A percentile compares a stretch with the other conserved stretches of the same genome.
Evolutionary conservation across 2,797 vertebrate species (phyloP).

Genomic region (Crenichthys baileyi): DNA sequence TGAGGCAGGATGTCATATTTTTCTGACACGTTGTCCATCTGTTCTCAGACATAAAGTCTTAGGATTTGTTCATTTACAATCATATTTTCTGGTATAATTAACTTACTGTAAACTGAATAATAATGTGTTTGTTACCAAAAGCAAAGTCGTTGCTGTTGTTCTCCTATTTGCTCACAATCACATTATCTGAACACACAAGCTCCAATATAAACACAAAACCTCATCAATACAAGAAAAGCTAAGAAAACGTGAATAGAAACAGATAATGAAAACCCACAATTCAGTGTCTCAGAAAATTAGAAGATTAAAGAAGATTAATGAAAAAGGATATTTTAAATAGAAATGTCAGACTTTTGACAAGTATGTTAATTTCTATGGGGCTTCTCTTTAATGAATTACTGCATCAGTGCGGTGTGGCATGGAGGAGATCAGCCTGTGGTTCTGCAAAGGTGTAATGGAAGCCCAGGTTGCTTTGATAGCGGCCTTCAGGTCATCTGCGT

Average conservation of each 20-base stretch:
- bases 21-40: not conserved
- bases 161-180: not conserved
- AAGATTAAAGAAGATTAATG: not conserved
- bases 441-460: too few species aligned
- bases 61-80: not conserved
- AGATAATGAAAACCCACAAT: not conserved
- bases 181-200: too few species aligned
- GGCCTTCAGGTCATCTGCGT: too few species aligned
- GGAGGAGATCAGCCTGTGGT: too few species aligned
- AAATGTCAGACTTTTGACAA: not conserved
- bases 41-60: not conserved
- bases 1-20: conserved; percentile 7
- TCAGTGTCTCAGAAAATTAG: not conserved
- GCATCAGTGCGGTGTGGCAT: too few species aligned
- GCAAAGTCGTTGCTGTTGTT: not conserved
- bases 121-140: not conserved
- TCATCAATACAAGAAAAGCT: not conserved
- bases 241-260: not conserved
- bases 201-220: not conserved
- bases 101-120: not conserved
- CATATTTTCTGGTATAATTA: not conserved
- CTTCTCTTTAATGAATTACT: too few species aligned
- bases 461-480: too few species aligned
- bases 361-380: not conserved
- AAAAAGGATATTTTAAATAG: not conserved